Conservation (phyloP, 2,113 vertebrate genomes). For the Corvus cornix region DNA sequence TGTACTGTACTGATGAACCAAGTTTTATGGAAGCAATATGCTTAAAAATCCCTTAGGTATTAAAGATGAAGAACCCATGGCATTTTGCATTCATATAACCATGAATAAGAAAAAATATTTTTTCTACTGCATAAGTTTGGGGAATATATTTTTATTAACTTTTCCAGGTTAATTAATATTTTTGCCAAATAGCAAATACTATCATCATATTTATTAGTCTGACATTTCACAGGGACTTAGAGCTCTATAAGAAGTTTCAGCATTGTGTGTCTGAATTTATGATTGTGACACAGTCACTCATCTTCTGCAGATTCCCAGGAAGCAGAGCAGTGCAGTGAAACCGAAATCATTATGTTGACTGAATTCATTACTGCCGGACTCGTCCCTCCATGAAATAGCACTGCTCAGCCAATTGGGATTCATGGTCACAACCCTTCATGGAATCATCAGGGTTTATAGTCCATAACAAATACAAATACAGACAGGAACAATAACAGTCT, state of each 20-base stretch:
- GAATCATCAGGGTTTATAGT: slow-evolving; percentile 68
- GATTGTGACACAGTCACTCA: slow-evolving; percentile 3
- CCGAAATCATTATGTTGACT: slow-evolving; percentile 48
- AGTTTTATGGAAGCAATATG: slow-evolving; percentile 79
- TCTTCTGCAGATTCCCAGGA: slow-evolving; percentile 51
- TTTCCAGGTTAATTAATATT: slow-evolving; percentile 66
- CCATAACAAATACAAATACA: slow-evolving; percentile 71
- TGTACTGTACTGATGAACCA: slow-evolving; percentile 78
- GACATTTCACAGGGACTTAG: slow-evolving; percentile 27
- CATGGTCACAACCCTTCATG: slow-evolving; percentile 54
- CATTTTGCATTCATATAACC: slow-evolving; percentile 64
- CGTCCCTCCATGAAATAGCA: slow-evolving; percentile 45
- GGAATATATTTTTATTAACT: slow-evolving; percentile 65
- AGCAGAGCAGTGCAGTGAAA: slow-evolving; percentile 53
- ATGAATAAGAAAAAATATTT: slow-evolving; percentile 62
- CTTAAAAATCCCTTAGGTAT: slow-evolving; percentile 79
- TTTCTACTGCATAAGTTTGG: slow-evolving; percentile 42
- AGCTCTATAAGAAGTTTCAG: slow-evolving; percentile 22
- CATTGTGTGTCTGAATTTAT: slow-evolving; percentile 50
- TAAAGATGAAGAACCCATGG: slow-evolving; percentile 71
- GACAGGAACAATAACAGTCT: slow-evolving; percentile 33
- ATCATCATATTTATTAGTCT: slow-evolving; percentile 49
- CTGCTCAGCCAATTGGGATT: slow-evolving; percentile 56
- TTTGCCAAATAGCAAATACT: slow-evolving; percentile 49
- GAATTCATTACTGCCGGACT: slow-evolving; percentile 50